phyloP scores from a whole-genome alignment of 2,797 vertebrate species.

The Rallus crepitans region DNA sequence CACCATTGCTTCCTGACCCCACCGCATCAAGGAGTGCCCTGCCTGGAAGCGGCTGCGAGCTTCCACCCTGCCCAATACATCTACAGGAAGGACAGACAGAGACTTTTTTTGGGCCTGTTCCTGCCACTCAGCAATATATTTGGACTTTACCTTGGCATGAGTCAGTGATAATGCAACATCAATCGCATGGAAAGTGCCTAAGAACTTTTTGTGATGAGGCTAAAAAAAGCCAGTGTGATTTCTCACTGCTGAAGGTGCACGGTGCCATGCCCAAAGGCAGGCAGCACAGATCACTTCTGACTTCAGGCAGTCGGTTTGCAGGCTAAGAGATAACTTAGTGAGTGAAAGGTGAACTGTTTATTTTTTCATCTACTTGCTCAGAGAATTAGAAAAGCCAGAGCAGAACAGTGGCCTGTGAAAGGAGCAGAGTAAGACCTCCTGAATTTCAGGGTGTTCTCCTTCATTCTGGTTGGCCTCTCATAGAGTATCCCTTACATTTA shows the following conservation, averaged over 20 bases:
- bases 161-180: not conserved
- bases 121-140: not conserved
- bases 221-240: not conserved
- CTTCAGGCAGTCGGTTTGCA: not conserved
- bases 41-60: not conserved
- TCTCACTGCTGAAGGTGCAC: not conserved
- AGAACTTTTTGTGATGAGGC: not conserved
- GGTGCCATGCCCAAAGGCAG: not conserved
- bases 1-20: not conserved
- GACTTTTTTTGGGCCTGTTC: not conserved
- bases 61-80: fast-evolving
- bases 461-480: not conserved
- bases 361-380: not conserved
- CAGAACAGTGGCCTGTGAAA: not conserved
- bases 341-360: not conserved
- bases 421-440: not conserved
- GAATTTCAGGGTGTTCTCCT: not conserved
- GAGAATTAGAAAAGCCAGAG: not conserved
- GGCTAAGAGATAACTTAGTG: not conserved
- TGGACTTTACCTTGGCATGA: not conserved
- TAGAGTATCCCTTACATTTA: not conserved
- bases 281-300: not conserved
- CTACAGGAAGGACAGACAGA: not conserved
- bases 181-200: not conserved
- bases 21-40: fast-evolving